These are phyloP conservation scores for Cyclina sinensis DNA, from an alignment of 1,140 invertebrate genomes.

Conservation along the genomic window DNA sequence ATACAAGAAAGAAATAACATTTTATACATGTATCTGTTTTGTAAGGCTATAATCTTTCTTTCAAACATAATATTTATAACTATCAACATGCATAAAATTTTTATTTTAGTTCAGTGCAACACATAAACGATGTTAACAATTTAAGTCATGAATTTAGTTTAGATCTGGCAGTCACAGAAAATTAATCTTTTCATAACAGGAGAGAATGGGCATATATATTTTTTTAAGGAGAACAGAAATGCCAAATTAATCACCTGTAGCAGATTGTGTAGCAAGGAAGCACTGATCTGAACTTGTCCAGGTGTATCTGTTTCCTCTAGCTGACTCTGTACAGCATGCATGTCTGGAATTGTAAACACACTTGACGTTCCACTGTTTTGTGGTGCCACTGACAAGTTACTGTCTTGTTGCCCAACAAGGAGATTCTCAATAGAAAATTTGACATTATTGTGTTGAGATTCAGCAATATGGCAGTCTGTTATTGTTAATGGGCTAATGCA, in stretches of 20 bases:
- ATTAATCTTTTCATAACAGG: too few relatives aligned
- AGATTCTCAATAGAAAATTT: slow-evolving; percentile 49
- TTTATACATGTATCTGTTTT: too few relatives aligned
- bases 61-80: too few relatives aligned
- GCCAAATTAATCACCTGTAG: slow-evolving; percentile 7
- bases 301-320: slow-evolving; percentile 50
- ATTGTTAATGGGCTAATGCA: slow-evolving; percentile 44
- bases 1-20: background rate
- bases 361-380: background rate
- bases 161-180: too few relatives aligned
- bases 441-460: slow-evolving; percentile 40
- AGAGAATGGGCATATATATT: too few relatives aligned
- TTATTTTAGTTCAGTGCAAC: too few relatives aligned
- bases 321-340: slow-evolving; percentile 33
- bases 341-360: background rate
- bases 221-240: too few relatives aligned
- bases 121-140: too few relatives aligned
- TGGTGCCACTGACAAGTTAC: background rate
- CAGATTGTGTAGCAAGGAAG: slow-evolving; percentile 49
- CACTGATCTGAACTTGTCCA: slow-evolving; percentile 63
- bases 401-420: background rate
- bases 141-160: too few relatives aligned
- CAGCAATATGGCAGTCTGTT: slow-evolving; percentile 11
- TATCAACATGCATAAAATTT: too few relatives aligned
- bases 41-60: too few relatives aligned